Base-by-base conservation (phyloP, 2,888 invertebrate genomes). In the Agriopis aurantiaria region DNA sequence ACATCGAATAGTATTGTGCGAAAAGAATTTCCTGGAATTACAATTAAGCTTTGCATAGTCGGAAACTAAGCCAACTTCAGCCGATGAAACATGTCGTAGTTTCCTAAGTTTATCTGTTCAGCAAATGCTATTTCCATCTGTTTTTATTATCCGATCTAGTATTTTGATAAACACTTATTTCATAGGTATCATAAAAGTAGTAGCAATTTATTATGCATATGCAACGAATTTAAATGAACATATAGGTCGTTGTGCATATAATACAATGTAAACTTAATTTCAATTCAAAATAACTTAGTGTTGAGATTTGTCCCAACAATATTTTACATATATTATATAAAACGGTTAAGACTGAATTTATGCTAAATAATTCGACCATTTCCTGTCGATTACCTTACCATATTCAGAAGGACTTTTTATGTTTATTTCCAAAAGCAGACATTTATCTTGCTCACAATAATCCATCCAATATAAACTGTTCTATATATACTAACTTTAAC, bases 351-450 rank as follows among this genome's bases (percentile, higher is more conserved):
- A 40, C 43, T 40, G 41, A 23, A 43, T 62, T 52, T 62, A 46
- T 33, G n/a, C n/a, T n/a, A n/a, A n/a, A 62, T 62, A 53, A 33
- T 53, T 53, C 53, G 23, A 6, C 62, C 0, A 46, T 43, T 62
- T 62, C 62, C 62, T 62, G 62, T 9, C 45, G 23, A 62, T 62
- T 62, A 53, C 17, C 62, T 62, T 62, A 53, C 17, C 62, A 62
- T 62, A 53, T 53, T 53, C 4, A 46, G 23, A 52, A 43, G 45
- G 53, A 45, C 45, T 45, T 23, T 53, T 11, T 46, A 58, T 46
- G 17, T 45, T 23, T 46, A 46, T 49, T 49, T 60, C 0, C n/a
- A 60, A 48, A 60, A 58, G 0, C 49, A 40, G n/a, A 49, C 9
- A 10, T 14, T 49, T 49, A 60, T 60, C 40, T 23, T 23, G 17